Evolutionary conservation across 2,797 vertebrate species (phyloP).

Genomic region (Myotis vivesi): DNA sequence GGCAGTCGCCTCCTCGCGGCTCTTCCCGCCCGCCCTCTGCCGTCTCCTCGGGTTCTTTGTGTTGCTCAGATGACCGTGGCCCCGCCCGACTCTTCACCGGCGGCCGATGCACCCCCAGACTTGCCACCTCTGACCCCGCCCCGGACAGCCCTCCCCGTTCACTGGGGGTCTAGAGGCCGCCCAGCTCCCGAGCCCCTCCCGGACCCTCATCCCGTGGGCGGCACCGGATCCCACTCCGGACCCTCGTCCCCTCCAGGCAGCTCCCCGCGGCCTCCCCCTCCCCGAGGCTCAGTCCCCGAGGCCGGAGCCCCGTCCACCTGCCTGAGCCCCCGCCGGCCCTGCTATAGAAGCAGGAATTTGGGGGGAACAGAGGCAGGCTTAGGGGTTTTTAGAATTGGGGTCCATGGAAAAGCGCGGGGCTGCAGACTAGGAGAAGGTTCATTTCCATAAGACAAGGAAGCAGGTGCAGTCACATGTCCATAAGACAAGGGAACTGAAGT

Average conservation of each 20-base stretch:
- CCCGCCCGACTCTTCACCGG: neutral
- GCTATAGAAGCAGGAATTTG: neutral
- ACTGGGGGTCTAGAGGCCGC: neutral
- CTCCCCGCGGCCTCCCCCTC: neutral
- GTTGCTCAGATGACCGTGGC: slow-evolving; percentile 89
- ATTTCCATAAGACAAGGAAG: no score
- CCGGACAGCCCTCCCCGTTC: no score
- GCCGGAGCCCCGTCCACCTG: neutral
- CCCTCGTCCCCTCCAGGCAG: neutral
- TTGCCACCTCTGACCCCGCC: neutral
- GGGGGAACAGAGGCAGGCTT: no score
- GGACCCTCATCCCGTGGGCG: neutral
- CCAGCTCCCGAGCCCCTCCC: neutral
- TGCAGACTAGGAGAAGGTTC: no score
- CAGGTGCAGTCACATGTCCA: no score
- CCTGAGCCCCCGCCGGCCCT: neutral
- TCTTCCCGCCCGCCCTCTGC: slow-evolving; percentile 96
- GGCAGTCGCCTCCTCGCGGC: slow-evolving; percentile 97
- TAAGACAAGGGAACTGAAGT: no score
- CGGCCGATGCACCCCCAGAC: neutral
- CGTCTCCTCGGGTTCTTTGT: slow-evolving; percentile 97
- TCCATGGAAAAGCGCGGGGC: no score
- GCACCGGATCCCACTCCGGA: no score
- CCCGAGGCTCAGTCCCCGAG: neutral
- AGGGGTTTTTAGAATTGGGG: no score